These are phyloP conservation scores for Ectemnius lituratus DNA, from an alignment of 2,888 invertebrate species.

Conservation along the genomic window DNA sequence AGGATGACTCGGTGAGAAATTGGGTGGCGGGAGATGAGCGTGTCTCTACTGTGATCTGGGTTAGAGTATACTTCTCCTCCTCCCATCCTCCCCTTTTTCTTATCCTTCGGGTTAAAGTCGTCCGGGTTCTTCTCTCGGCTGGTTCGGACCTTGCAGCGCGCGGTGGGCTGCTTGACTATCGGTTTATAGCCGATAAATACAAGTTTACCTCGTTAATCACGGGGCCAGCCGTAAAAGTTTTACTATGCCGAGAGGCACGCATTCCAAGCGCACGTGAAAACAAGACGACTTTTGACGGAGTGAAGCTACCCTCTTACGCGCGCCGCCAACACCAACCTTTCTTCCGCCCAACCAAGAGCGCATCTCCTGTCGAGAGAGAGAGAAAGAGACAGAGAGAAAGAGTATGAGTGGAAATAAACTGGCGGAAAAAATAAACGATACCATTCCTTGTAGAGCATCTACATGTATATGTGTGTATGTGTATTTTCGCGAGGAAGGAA, in stretches of 20 bases:
- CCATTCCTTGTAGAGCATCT: no score
- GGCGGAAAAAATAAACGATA: conserved; percentile 4
- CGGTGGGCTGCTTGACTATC: neutral
- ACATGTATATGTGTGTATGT: neutral
- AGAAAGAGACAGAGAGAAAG: no score
- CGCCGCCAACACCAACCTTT: neutral
- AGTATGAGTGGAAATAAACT: neutral
- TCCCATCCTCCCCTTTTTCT: no score
- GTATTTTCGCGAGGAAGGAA: conserved; percentile 4
- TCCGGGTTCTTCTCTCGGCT: neutral
- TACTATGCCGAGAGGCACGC: conserved; percentile 10
- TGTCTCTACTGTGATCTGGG: neutral
- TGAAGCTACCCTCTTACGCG: conserved; percentile 4
- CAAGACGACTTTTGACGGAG: conserved; percentile 1
- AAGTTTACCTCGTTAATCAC: conserved; percentile 22
- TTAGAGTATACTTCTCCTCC: neutral
- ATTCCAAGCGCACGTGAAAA: conserved; percentile 3
- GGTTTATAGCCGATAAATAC: conserved; percentile 19
- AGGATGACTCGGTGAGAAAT: neutral
- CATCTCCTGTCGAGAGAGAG: no score
- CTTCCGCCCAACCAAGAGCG: no score
- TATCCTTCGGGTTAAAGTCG: neutral
- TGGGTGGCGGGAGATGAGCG: neutral
- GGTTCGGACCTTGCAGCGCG: neutral
- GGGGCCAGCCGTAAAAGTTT: conserved; percentile 16